Conservation (phyloP, 1,140 invertebrate genomes). For the Triops longicaudatus region DNA sequence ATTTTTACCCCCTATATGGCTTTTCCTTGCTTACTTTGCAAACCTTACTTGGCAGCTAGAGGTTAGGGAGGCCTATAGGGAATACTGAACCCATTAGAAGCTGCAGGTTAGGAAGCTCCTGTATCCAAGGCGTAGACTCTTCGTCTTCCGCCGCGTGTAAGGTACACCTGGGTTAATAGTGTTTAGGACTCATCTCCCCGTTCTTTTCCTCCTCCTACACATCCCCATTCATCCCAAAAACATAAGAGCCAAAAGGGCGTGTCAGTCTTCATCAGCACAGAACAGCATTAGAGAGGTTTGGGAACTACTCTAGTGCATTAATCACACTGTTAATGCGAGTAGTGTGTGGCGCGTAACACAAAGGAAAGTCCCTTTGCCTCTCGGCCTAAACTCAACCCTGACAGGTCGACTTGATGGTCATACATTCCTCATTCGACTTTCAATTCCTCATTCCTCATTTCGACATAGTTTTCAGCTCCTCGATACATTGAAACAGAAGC, state of each 20-base stretch:
- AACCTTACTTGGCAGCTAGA: neutral
- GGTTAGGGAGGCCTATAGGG: neutral
- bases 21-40: neutral
- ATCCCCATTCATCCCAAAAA: neutral
- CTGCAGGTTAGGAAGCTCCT: neutral
- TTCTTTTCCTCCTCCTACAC: neutral
- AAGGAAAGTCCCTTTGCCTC: neutral
- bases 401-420: neutral
- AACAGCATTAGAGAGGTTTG: neutral
- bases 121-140: neutral
- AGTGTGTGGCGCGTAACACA: neutral
- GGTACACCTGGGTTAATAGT: neutral
- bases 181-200: neutral
- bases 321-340: slow-evolving; percentile 8
- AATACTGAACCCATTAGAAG: neutral
- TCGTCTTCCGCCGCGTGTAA: neutral
- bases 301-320: slow-evolving; percentile 12
- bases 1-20: neutral
- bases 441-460: too few relatives aligned
- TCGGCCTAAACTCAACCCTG: neutral
- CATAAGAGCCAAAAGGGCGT: slow-evolving; percentile 1
- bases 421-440: neutral
- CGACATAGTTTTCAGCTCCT: neutral
- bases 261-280: neutral
- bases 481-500: neutral